Evolutionary conservation across 2,113 vertebrate species (phyloP).

Genomic region (Muntiacus reevesi): DNA sequence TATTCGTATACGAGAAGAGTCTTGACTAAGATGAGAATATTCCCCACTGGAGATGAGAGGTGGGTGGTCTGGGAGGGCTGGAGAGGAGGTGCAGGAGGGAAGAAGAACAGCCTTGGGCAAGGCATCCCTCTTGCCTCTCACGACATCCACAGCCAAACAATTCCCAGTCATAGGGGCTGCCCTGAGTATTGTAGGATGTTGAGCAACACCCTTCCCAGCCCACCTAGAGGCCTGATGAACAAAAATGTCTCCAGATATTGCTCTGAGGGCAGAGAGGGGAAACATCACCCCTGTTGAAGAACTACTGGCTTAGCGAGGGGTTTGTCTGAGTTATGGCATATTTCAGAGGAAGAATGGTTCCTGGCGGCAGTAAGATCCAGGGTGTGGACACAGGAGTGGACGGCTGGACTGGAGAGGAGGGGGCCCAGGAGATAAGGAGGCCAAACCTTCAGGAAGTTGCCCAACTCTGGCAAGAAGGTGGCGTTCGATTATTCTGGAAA

Average conservation of each 20-base stretch:
- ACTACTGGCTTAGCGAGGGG: not conserved
- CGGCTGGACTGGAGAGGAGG: not conserved
- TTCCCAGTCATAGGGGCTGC: not conserved
- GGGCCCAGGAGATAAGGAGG: not conserved
- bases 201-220: not conserved
- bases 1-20: not conserved
- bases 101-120: too few relatives aligned
- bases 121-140: not conserved
- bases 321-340: not conserved
- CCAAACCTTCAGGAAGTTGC: not conserved
- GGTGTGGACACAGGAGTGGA: not conserved
- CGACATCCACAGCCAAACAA: too few relatives aligned
- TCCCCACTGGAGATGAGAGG: not conserved
- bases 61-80: not conserved
- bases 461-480: not conserved
- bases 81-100: not conserved
- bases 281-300: not conserved
- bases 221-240: not conserved
- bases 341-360: not conserved
- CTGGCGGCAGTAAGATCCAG: not conserved
- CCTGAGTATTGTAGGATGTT: not conserved
- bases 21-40: not conserved
- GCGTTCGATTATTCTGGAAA: not conserved
- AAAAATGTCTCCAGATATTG: not conserved
- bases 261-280: not conserved